Conservation (phyloP, 92 coral and sea anemone species). For the Actinernus sp. region DNA sequence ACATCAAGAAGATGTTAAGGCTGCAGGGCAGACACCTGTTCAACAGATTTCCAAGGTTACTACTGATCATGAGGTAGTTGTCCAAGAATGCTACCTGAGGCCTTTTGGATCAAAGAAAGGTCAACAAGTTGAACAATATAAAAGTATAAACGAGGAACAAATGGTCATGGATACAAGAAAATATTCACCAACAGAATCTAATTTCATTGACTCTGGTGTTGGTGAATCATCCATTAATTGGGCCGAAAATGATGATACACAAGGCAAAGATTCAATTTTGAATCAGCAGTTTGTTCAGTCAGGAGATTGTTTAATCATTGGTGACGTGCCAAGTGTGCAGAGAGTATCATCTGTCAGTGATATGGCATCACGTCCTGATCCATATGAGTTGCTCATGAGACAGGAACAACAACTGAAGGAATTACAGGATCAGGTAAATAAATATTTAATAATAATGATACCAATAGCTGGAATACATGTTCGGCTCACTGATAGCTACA, state of each 20-base stretch:
- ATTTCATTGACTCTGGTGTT: constrained; percentile 33
- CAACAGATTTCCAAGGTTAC: no score
- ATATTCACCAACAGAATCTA: neutral
- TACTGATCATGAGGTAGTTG: no score
- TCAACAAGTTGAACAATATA: no score
- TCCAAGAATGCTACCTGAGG: no score
- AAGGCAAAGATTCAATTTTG: neutral
- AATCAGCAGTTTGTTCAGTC: no score
- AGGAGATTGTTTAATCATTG: neutral
- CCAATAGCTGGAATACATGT: no score
- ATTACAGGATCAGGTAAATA: constrained; percentile 78
- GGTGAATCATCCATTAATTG: constrained; percentile 23
- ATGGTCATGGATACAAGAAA: neutral
- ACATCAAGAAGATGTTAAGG: no score
- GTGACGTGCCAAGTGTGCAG: neutral
- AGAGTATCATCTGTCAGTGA: neutral
- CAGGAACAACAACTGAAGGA: constrained; percentile 71
- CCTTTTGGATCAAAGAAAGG: no score
- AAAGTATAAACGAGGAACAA: no score
- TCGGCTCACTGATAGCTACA: no score
- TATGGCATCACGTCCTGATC: constrained; percentile 31
- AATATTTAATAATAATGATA: no score
- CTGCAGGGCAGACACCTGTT: no score
- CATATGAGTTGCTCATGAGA: constrained; percentile 59
- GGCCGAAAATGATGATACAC: neutral